These are phyloP conservation scores for Glaucomys volans DNA, from an alignment of 2,113 vertebrate species.

Conservation along the genomic window DNA sequence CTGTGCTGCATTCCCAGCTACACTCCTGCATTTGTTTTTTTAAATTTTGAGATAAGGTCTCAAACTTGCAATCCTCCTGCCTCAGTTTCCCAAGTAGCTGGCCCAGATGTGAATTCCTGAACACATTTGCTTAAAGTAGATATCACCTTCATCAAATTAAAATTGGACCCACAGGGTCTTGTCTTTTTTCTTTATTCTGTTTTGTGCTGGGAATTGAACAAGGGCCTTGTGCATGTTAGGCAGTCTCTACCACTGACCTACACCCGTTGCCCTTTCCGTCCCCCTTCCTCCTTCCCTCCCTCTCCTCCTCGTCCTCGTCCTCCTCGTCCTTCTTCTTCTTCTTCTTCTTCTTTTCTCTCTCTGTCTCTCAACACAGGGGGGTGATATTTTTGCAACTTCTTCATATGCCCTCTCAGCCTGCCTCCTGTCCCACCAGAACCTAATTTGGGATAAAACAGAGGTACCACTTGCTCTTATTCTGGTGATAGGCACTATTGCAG, in stretches of 20 bases:
- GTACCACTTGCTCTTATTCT: neutral
- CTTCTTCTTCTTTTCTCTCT: neutral
- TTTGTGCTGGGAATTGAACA: neutral
- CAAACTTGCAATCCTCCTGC: neutral
- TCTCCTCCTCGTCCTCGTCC: no score
- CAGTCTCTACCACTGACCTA: neutral
- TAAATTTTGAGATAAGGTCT: neutral
- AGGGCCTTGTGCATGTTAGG: neutral
- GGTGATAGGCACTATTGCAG: neutral
- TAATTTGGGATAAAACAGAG: constrained; percentile 48
- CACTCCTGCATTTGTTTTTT: neutral
- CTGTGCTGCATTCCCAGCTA: neutral
- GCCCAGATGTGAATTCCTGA: neutral
- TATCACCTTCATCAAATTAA: constrained; percentile 39
- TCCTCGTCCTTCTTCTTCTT: no score
- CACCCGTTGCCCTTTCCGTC: neutral
- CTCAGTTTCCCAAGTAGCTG: neutral
- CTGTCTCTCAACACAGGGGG: neutral
- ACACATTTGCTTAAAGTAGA: constrained; percentile 18
- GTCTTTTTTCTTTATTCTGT: neutral
- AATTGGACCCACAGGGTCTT: constrained; percentile 10
- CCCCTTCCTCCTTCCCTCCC: neutral
- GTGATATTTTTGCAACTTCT: constrained; percentile 14
- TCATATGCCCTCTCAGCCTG: neutral
- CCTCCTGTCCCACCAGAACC: neutral